Conservation (phyloP, 2,888 invertebrate genomes). For the Operophtera brumata region DNA sequence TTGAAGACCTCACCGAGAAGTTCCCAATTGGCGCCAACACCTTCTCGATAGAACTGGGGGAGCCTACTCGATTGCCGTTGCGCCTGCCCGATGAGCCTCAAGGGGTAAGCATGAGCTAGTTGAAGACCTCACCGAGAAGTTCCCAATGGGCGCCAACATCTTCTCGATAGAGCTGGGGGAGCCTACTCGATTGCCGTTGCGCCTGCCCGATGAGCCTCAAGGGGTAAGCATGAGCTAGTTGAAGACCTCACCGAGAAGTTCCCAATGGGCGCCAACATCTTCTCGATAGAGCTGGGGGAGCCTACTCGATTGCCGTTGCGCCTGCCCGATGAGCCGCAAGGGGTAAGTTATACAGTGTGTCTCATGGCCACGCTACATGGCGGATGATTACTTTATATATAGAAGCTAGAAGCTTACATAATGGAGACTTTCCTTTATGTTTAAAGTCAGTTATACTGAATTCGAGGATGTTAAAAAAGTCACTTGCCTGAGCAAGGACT, state of each 20-base stretch:
- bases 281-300: constrained; percentile 64
- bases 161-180: constrained; percentile 67
- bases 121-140: constrained; percentile 66
- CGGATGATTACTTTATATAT: too few relatives aligned
- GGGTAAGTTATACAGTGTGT: too few relatives aligned
- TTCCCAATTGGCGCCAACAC: constrained; percentile 75
- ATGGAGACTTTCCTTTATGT: too few relatives aligned
- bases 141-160: constrained; percentile 73
- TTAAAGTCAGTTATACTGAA: too few relatives aligned
- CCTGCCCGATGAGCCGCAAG: constrained; percentile 58
- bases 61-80: constrained; percentile 57
- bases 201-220: constrained; percentile 59
- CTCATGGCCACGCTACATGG: too few relatives aligned
- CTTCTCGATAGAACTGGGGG: constrained; percentile 64
- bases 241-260: constrained; percentile 69
- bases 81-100: constrained; percentile 59
- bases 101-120: constrained; percentile 59
- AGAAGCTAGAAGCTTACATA: too few relatives aligned
- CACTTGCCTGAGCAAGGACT: too few relatives aligned
- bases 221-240: constrained; percentile 58
- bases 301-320: constrained; percentile 57
- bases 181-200: constrained; percentile 53
- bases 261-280: constrained; percentile 73
- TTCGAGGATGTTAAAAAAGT: too few relatives aligned
- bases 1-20: constrained; percentile 64